A percentile compares a stretch with the other conserved stretches of the same genome.
These are phyloP conservation scores for Drosophila littoralis DNA, from an alignment of 1,140 invertebrate genomes.

Conservation along the genomic window DNA sequence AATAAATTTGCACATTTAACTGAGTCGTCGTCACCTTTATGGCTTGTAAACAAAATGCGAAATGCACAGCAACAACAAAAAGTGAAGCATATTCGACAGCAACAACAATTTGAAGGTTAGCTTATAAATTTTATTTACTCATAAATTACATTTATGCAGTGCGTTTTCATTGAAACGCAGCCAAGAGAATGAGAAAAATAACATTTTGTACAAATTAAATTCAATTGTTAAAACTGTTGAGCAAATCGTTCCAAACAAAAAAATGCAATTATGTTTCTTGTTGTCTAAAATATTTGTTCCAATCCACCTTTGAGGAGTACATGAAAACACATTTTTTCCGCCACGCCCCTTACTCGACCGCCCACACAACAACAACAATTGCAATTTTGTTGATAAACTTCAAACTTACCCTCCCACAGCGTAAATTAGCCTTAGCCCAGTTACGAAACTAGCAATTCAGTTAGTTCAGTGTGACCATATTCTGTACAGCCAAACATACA, in stretches of 20 bases:
- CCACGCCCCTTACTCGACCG: neutral
- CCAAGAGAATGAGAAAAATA: conserved; percentile 28
- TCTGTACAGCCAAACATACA: neutral
- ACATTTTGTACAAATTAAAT: conserved; percentile 8
- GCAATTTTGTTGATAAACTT: conserved; percentile 6
- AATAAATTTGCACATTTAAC: conserved; percentile 37
- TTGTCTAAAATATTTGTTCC: neutral
- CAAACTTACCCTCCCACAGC: neutral
- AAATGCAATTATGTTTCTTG: neutral
- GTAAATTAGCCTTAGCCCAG: conserved; percentile 61
- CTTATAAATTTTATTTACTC: conserved; percentile 69
- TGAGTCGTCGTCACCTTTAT: conserved; percentile 49
- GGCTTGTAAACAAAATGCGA: conserved; percentile 73
- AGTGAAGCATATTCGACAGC: conserved; percentile 23
- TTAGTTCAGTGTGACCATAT: conserved; percentile 41
- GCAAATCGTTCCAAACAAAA: conserved; percentile 1
- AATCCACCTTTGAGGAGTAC: too few species aligned
- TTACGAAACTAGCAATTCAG: conserved; percentile 20
- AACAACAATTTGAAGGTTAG: conserved; percentile 60
- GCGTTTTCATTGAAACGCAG: conserved; percentile 63
- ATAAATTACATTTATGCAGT: conserved; percentile 66
- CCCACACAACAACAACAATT: conserved; percentile 1
- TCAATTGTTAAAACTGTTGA: conserved; percentile 27
- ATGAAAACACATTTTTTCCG: too few species aligned
- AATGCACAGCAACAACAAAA: conserved; percentile 49